Base-by-base conservation (phyloP, 1,140 invertebrate species). In the Branchinecta lynchi region DNA sequence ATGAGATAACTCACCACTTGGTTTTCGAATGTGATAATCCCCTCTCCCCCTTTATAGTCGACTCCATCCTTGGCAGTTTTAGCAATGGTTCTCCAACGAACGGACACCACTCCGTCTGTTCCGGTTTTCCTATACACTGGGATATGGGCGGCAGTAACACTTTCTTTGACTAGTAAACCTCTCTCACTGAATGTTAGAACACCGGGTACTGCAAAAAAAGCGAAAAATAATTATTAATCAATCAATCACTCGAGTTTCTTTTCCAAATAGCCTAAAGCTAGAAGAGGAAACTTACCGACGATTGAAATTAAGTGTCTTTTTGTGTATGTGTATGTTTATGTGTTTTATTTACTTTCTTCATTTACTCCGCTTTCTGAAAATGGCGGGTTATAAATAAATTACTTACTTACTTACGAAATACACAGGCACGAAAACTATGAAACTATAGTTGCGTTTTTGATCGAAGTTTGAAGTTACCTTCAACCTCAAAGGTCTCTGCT, bases 101-200 rank as follows among this genome's bases (percentile, higher is more conserved):
- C 79, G 10, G 75, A 75, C 32, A 85, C 79, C 45, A 80, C 77
- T 0, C 85, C 84, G 74, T 86, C 84, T 15, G 83, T 80, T 12
- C 85, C 85, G 72, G 82, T 78, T 66, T 75, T 76, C 66, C 85
- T 74, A 9, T 81, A 72, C 0, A 86, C 79, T 10, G 83, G 80
- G 44, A 86, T 76, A n/a, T 75, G 71, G 3, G 82, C 83, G 10
- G 76, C 76, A 0, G 83, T 83, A 66, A 80, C 78, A 72, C 83
- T 85, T 75, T 86, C 85, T 74, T 85, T 85, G 67, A 86, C 84
- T 17, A 86, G 72, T 43, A 82, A 75, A 72, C 84, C 84, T 68
- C 85, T 78, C 73, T 85, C 83, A 43, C 80, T 77, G 76, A 86
- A 86, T 68, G 81, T 78, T 45, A 86, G 73, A n/a, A 80, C 78